Percentiles rank a stretch among this genome's conserved stretches.
phyloP scores from a whole-genome alignment of 2,797 vertebrate species.

The Microtus obscurus region DNA sequence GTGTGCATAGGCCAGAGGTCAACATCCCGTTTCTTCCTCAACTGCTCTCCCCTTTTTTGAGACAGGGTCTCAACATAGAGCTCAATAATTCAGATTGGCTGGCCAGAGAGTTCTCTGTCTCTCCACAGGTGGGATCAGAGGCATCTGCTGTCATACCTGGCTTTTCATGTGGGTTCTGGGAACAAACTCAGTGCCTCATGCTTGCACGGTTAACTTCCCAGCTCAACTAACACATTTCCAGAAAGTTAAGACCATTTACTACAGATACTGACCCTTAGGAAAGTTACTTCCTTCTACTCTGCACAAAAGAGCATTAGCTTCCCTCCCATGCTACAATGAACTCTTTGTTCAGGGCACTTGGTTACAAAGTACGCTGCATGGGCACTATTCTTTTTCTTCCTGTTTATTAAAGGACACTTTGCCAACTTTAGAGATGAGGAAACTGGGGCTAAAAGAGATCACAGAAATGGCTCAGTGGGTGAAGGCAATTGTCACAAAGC shows the following conservation, averaged over 20 bases:
- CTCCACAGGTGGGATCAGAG: not conserved
- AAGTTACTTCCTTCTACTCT: not conserved
- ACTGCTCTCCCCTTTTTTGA: not conserved
- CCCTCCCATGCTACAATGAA: not conserved
- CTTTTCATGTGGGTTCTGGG: not conserved
- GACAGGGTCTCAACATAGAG: not conserved
- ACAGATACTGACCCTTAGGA: not conserved
- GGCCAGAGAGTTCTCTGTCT: not conserved
- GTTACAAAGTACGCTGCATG: not conserved
- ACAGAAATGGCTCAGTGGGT: not conserved
- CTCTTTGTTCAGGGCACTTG: not conserved
- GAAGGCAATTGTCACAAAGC: not conserved
- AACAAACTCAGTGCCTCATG: not conserved
- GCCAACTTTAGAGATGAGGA: constrained; percentile 3
- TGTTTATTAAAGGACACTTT: not conserved
- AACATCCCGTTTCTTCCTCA: not conserved
- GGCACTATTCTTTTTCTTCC: not conserved
- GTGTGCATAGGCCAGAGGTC: not conserved
- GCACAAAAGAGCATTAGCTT: not conserved
- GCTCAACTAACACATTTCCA: not conserved
- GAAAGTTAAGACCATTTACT: constrained; percentile 19
- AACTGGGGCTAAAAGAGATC: not conserved
- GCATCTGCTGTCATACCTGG: too few species aligned
- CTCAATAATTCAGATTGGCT: not conserved
- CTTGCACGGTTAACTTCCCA: not conserved